Percentiles rank a stretch among this genome's conserved stretches.
Evolutionary conservation across 2,113 vertebrate species (phyloP).

Genomic region (Limnothrissa miodon): DNA sequence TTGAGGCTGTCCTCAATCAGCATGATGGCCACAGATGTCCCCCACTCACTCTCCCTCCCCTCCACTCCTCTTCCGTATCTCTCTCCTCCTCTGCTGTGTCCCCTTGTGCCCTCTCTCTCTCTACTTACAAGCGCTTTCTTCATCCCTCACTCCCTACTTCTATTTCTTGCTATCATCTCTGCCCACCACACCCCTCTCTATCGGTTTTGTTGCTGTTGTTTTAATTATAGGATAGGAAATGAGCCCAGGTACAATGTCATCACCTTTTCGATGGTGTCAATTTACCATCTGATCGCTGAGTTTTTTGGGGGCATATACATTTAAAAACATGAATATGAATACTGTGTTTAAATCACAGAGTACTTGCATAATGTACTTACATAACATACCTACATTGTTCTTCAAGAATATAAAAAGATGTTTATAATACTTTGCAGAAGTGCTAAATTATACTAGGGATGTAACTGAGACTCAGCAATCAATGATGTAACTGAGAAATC

Average conservation of each 20-base stretch:
- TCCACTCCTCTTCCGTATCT: neutral
- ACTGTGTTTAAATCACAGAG: too few species aligned
- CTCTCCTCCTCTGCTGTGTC: neutral
- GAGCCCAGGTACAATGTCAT: neutral
- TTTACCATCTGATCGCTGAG: too few species aligned
- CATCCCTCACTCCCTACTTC: neutral
- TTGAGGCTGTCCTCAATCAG: slow-evolving; percentile 39
- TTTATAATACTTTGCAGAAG: too few species aligned
- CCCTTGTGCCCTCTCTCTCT: neutral
- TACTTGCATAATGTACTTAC: too few species aligned
- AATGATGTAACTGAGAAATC: too few species aligned
- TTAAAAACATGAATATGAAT: too few species aligned
- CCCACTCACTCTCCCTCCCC: slow-evolving; percentile 14
- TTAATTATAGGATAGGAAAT: neutral
- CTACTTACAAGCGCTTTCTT: neutral
- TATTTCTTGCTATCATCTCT: neutral
- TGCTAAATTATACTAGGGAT: too few species aligned
- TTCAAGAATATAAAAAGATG: too few species aligned
- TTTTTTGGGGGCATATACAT: too few species aligned
- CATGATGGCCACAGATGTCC: slow-evolving; percentile 28
- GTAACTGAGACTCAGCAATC: too few species aligned
- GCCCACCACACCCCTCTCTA: neutral
- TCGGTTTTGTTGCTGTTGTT: neutral
- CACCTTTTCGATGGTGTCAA: neutral
- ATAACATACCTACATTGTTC: too few species aligned